phyloP scores from a whole-genome alignment of 2,797 vertebrate genomes.

The Periophthalmus magnuspinnatus region DNA sequence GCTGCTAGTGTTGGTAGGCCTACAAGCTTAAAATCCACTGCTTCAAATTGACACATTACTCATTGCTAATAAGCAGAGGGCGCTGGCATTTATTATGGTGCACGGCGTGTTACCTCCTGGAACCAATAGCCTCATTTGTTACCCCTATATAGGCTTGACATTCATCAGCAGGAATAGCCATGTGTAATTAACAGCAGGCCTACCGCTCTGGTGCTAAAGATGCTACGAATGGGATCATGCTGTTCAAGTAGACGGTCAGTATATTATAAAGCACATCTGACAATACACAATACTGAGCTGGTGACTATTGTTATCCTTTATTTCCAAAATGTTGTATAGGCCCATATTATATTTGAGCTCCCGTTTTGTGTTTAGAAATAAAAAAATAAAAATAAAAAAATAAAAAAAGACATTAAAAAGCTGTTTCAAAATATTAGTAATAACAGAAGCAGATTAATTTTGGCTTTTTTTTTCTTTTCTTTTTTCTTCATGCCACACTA shows the following conservation, averaged over 20 bases:
- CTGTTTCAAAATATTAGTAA: neutral
- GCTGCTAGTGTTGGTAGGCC: slow-evolving; percentile 37
- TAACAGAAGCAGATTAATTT: neutral
- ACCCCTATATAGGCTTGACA: slow-evolving; percentile 28
- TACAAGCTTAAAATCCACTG: slow-evolving; percentile 61
- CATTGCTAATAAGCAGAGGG: slow-evolving; percentile 53
- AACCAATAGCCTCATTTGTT: slow-evolving; percentile 62
- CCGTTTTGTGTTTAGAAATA: no score
- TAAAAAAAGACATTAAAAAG: neutral
- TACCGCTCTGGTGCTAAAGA: neutral
- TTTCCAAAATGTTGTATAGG: no score
- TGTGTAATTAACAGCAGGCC: slow-evolving; percentile 37
- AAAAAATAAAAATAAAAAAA: no score
- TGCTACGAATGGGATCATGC: neutral
- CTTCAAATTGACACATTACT: slow-evolving; percentile 53
- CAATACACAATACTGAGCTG: no score
- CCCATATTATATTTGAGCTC: no score
- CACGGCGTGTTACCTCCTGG: slow-evolving; percentile 52
- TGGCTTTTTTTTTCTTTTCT: no score
- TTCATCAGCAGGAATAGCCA: slow-evolving; percentile 31
- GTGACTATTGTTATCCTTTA: no score
- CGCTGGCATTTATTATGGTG: slow-evolving; percentile 51
- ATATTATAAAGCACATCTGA: no score
- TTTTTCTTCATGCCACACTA: no score
- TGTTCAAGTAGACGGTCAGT: neutral